These are phyloP conservation scores for Arctia plantaginis DNA, from an alignment of 2,888 invertebrate species.

Conservation along the genomic window DNA sequence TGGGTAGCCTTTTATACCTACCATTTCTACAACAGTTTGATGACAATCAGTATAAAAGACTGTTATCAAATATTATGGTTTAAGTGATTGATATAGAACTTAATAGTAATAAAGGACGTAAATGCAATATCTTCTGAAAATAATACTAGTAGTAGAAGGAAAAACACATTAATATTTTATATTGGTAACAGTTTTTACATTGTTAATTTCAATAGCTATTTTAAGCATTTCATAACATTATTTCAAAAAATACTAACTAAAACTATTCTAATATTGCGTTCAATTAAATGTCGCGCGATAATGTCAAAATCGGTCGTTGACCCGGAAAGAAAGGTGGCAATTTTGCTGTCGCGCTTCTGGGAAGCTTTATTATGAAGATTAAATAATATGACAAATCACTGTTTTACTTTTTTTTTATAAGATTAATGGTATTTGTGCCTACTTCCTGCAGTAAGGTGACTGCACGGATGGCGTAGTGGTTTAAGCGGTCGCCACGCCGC, in stretches of 20 bases:
- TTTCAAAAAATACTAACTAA: neutral
- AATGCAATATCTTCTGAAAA: neutral
- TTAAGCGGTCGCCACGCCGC: too few relatives aligned
- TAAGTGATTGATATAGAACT: too few relatives aligned
- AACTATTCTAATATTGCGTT: neutral
- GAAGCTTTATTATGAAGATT: neutral
- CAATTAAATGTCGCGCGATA: neutral
- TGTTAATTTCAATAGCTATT: neutral
- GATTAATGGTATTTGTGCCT: neutral
- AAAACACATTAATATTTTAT: neutral
- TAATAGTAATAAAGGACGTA: neutral
- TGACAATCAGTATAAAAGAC: too few relatives aligned
- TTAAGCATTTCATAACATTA: neutral
- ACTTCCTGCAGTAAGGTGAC: too few relatives aligned
- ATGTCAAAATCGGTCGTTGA: neutral
- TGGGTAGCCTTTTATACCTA: too few relatives aligned
- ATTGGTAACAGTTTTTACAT: neutral
- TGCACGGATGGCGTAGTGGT: too few relatives aligned
- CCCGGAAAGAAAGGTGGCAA: neutral
- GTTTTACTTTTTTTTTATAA: too few relatives aligned
- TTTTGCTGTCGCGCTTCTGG: neutral
- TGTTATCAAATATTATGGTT: too few relatives aligned
- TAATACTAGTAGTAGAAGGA: neutral
- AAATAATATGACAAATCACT: neutral
- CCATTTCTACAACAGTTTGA: too few relatives aligned